Base-by-base conservation (phyloP, 1,140 invertebrate genomes). In the Patella vulgata region DNA sequence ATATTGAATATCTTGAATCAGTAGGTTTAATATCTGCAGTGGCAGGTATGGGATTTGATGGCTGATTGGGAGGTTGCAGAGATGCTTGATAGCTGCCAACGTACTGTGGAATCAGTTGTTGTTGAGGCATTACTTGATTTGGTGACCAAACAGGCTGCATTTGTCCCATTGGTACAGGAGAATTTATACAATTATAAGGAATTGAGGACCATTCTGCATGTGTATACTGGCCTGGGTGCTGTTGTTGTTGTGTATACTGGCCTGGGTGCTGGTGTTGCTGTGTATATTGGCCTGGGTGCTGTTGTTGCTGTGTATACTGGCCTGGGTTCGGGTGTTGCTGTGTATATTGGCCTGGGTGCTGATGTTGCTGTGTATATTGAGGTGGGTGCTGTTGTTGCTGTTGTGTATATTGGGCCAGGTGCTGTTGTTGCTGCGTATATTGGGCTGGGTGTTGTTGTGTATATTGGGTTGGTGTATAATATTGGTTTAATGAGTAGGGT, bases 1-100 rank as follows among this genome's bases (percentile, higher is more conserved):
- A 93, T 60, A 95, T 82, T 62, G 89, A 87, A 27, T 89, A 86
- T 4, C 93, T 87, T 3, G 89, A 88, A 59, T 93, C 92, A 33
- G 90, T 88, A 9, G 68, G 58, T 85, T 44, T 28, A 27, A 78
- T 77, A 11, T 68, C 63, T 1, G 62, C 44, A n/a, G 73, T 69
- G 17, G 59, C 66, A n/a, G 70, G 30, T 9, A 31, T 50, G 28
- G 28, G 33, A 14, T 30, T 21, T 3, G 23, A 14, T 11, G 36
- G 25, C 21, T 19, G 27, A n/a, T 33, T 40, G 0, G n/a, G 17
- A 21, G 52, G 21, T 47, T 40, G 11, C 17, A 27, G 12, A 2
- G 43, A 19, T 23, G 1, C 2, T 25, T 28, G 17, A 17, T 52
- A 36, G 17, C 25, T 21, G 4, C 4, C 14, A 11, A 21, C 14